Conservation (phyloP, 2,797 vertebrate species). For the Tadarida brasiliensis region DNA sequence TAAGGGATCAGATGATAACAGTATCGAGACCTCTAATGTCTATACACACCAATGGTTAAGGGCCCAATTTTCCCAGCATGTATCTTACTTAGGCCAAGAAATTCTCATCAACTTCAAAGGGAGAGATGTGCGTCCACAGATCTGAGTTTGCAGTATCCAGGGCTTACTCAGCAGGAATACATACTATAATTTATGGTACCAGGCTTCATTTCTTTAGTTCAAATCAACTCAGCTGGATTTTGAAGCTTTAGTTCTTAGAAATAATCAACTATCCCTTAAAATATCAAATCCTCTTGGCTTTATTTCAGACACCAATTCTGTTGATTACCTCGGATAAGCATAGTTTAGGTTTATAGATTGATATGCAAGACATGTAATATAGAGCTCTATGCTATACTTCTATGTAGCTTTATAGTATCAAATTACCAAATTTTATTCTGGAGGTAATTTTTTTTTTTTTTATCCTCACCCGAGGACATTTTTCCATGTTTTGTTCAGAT, state of each 20-base stretch:
- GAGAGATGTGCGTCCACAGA: slow-evolving; percentile 65
- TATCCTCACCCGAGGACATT: no score
- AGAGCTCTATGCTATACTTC: neutral
- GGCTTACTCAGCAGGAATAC: slow-evolving; percentile 69
- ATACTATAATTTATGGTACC: slow-evolving; percentile 63
- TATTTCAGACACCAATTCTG: slow-evolving; percentile 49
- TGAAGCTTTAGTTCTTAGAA: slow-evolving; percentile 70
- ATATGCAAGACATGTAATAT: neutral
- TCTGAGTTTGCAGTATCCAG: slow-evolving; percentile 51
- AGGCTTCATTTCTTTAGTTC: slow-evolving; percentile 60
- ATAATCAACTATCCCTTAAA: slow-evolving; percentile 67
- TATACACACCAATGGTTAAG: slow-evolving; percentile 73
- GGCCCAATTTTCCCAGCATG: slow-evolving; percentile 79
- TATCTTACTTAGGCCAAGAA: slow-evolving; percentile 73
- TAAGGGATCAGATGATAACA: slow-evolving; percentile 45
- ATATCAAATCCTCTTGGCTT: slow-evolving; percentile 66
- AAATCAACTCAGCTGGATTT: slow-evolving; percentile 78
- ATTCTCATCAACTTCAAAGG: slow-evolving; percentile 79
- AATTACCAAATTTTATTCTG: slow-evolving; percentile 52
- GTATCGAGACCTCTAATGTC: slow-evolving; percentile 54
- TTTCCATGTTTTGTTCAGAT: no score
- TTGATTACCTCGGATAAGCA: slow-evolving; percentile 61
- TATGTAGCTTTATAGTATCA: slow-evolving; percentile 15
- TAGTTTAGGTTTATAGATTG: slow-evolving; percentile 35
- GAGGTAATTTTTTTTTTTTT: slow-evolving; percentile 70